Base-by-base conservation (phyloP, 2,113 vertebrate species). In the Bombycilla garrulus region DNA sequence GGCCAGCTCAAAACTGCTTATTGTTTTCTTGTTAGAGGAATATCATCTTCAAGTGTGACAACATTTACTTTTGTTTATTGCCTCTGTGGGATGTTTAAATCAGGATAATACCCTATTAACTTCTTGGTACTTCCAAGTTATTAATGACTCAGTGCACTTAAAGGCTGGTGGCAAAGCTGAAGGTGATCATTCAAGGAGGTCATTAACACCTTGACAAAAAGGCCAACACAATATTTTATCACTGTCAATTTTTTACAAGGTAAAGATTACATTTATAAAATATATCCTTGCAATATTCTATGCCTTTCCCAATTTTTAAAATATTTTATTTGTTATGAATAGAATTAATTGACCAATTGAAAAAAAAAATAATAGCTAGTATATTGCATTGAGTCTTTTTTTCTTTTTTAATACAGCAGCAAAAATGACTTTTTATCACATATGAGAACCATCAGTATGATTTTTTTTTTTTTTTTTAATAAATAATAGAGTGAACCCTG, bases 21-120 rank as follows among this genome's bases (percentile, higher is more conserved):
- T 50, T 91, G 24, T 73, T 83, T 95, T 97, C 90, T 96, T 26
- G 8, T 64, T 88, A 86, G 28, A 42, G 47, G 40, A 86, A 35
- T 90, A 86, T 81, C 1, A 7, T 73, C 93, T 74, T 57, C 29
- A 92, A 94, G 79, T 14, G 3, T 44, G 62, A 78, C 64, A 81
- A 93, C 3, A 6, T 96, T 97, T 94, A 83, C 74, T 35, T 95
- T 53, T 96, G 71, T 71, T 97, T 86, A 71, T 70, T 86, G 89
- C 42, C 62, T 91, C 72, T 85, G 90, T 88, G 83, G 21, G 67
- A 36, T 95, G 69, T 65, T 93, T 96, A 94, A 95, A 96, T 57
- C 1, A 10, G 76, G 62, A 69, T 86, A 76, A 51, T 65, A 57
- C 70, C 88, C 33, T 93, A 51, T 61, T 91, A 76, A 70, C 44